Conservation (phyloP, 2,113 vertebrate species). For the Osmerus eperlanus region DNA sequence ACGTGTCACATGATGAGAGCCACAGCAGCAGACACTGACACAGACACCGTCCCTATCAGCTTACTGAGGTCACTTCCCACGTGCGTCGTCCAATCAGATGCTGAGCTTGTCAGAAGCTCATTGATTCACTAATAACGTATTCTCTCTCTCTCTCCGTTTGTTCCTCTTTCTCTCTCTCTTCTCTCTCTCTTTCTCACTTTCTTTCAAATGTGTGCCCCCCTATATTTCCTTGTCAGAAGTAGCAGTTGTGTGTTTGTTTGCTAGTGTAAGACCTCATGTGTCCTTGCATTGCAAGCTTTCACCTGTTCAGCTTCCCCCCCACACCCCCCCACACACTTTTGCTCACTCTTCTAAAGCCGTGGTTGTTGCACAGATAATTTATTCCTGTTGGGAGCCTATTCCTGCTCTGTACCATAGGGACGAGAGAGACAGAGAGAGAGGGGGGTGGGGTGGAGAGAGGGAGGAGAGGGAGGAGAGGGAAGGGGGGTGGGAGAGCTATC, state of each 20-base stretch:
- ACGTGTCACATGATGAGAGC: conserved; percentile 46
- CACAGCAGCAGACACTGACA: conserved; percentile 42
- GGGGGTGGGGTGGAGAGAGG: conserved; percentile 7
- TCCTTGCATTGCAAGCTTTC: conserved; percentile 40
- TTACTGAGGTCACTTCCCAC: conserved; percentile 57
- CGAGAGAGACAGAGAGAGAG: conserved; percentile 37
- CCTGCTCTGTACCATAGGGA: conserved; percentile 40
- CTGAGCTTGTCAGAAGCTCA: conserved; percentile 46
- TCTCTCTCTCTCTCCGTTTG: conserved; percentile 27
- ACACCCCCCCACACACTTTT: neutral
- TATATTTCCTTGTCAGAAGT: too few species aligned
- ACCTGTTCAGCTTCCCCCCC: conserved; percentile 40
- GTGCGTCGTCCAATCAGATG: too few species aligned
- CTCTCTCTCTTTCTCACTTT: neutral
- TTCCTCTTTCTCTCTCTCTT: conserved; percentile 13
- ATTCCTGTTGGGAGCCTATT: conserved; percentile 58
- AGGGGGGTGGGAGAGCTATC: neutral
- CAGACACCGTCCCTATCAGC: conserved; percentile 51
- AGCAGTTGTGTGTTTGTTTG: conserved; percentile 1
- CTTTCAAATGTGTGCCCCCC: neutral
- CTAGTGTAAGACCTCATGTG: conserved; percentile 13
- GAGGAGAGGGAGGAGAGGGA: conserved; percentile 1
- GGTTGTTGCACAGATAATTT: conserved; percentile 46
- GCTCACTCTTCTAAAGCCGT: conserved; percentile 10
- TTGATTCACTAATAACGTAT: conserved; percentile 35